These are phyloP conservation scores for Synergus japonicus DNA, from an alignment of 2,888 invertebrate genomes.

Conservation along the genomic window DNA sequence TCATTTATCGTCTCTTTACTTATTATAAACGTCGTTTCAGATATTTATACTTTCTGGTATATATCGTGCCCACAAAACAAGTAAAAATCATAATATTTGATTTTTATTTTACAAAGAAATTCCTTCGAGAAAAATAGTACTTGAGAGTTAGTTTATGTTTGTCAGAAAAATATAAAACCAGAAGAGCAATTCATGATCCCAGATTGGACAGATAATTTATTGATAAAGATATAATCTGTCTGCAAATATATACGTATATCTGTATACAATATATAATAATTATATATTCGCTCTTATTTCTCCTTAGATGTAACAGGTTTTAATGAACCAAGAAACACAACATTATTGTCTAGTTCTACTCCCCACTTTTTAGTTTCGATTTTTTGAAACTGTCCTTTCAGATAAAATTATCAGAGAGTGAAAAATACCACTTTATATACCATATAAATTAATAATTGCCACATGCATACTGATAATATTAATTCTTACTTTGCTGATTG, in stretches of 20 bases:
- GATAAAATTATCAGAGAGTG: neutral
- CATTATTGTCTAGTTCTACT: conserved; percentile 56
- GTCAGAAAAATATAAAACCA: neutral
- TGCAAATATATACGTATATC: conserved; percentile 52
- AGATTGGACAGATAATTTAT: conserved; percentile 19
- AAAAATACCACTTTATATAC: conserved; percentile 15
- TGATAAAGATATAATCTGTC: conserved; percentile 50
- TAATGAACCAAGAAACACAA: conserved; percentile 48
- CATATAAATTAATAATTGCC: no score
- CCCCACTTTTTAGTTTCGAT: conserved; percentile 27
- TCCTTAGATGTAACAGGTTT: conserved; percentile 13
- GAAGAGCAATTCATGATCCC: neutral
- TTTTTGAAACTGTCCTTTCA: conserved; percentile 5
- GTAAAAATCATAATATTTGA: no score
- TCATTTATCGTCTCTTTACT: neutral
- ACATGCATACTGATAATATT: neutral
- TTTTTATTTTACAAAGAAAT: neutral
- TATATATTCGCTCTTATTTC: conserved; percentile 46
- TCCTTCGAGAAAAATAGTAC: neutral
- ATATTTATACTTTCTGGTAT: neutral
- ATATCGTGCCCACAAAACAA: no score
- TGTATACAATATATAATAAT: conserved; percentile 56
- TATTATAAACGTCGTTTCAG: neutral
- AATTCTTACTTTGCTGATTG: neutral
- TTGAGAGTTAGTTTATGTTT: neutral